Percentiles rank a stretch among this genome's conserved stretches.
These are phyloP conservation scores for Oreotragus oreotragus DNA, from an alignment of 2,113 vertebrate genomes.

Conservation along the genomic window DNA sequence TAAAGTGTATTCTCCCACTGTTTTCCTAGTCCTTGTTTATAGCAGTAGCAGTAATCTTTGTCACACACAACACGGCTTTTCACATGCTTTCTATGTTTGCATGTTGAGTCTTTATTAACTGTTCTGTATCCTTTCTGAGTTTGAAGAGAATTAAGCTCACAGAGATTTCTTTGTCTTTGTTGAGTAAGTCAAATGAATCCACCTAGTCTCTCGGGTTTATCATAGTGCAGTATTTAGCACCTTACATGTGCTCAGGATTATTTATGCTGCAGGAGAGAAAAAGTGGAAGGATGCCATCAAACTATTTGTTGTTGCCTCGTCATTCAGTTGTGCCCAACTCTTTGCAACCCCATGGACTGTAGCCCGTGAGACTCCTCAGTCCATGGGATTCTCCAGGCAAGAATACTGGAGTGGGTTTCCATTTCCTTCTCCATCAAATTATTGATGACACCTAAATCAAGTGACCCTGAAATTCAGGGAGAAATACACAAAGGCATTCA, in stretches of 20 bases:
- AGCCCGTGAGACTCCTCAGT: not conserved
- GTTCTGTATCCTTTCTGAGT: not conserved
- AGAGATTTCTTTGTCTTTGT: not conserved
- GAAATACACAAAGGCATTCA: not conserved
- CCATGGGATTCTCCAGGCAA: not conserved
- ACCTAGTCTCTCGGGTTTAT: not conserved
- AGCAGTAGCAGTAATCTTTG: not conserved
- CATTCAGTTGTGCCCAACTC: not conserved
- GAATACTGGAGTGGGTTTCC: not conserved
- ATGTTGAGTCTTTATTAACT: slow-evolving; percentile 40
- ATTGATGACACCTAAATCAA: not conserved
- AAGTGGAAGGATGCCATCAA: not conserved
- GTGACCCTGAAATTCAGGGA: not conserved
- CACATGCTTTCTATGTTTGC: slow-evolving; percentile 45
- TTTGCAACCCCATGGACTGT: not conserved
- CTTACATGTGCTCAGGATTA: not conserved
- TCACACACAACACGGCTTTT: not conserved
- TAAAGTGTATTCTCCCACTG: not conserved
- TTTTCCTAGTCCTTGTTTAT: not conserved
- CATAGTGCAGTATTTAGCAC: not conserved
- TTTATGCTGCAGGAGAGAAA: not conserved
- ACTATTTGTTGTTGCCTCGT: not conserved
- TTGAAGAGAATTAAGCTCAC: not conserved
- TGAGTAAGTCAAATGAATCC: not conserved
- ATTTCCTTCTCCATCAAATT: not conserved